Percentiles rank a stretch among this genome's conserved stretches.
Evolutionary conservation across 2,113 vertebrate species (phyloP).

Genomic region (Craseonycteris thonglongyai): DNA sequence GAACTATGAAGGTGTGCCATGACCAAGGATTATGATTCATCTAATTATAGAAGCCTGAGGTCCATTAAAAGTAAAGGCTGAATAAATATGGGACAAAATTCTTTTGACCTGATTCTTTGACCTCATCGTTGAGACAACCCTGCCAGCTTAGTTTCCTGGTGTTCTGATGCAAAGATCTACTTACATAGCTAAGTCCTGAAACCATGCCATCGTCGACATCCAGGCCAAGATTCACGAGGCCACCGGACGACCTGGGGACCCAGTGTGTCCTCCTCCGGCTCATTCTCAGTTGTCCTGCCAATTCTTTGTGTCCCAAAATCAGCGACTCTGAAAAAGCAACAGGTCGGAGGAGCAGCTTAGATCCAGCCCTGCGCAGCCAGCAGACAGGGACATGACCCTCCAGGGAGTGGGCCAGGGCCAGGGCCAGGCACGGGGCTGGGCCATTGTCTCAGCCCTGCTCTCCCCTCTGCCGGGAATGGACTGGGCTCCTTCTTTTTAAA

Average conservation of each 20-base stretch:
- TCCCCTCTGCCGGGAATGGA: background rate
- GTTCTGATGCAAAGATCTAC: background rate
- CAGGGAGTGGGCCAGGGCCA: background rate
- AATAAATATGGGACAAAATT: background rate
- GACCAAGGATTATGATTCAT: background rate
- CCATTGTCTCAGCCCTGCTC: background rate
- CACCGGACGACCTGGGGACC: background rate
- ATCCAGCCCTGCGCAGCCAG: background rate
- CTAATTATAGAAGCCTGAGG: background rate
- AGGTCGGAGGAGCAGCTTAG: background rate
- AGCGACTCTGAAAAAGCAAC: slow-evolving; percentile 28
- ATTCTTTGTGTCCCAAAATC: background rate
- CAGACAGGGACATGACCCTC: background rate
- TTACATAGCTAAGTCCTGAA: slow-evolving; percentile 38
- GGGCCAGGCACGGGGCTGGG: fast-evolving
- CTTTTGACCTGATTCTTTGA: background rate
- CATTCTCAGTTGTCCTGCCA: slow-evolving; percentile 35
- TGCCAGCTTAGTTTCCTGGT: background rate
- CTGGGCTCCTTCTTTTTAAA: background rate
- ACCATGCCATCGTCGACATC: background rate
- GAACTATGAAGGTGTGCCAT: background rate
- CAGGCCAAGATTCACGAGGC: slow-evolving; percentile 15
- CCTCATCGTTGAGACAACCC: background rate
- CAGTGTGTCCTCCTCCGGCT: background rate
- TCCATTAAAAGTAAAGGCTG: background rate